These are phyloP conservation scores for Heteromormyrus szaboi DNA, from an alignment of 2,797 vertebrate genomes.

Conservation along the genomic window DNA sequence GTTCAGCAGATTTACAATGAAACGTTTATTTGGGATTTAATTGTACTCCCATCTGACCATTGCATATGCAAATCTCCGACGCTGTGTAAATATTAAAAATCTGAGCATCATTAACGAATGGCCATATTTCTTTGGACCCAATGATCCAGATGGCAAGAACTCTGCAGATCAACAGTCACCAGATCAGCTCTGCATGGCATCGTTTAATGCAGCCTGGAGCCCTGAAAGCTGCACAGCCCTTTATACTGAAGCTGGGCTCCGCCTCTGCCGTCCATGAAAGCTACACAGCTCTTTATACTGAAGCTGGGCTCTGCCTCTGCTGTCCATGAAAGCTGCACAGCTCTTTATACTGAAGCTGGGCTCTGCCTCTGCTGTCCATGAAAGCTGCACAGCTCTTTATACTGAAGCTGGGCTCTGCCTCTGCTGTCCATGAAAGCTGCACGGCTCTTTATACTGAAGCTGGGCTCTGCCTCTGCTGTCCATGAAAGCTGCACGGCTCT, in stretches of 20 bases:
- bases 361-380: conserved; percentile 8
- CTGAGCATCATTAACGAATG: conserved; percentile 16
- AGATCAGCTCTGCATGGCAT: conserved; percentile 31
- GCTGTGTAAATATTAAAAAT: conserved; percentile 37
- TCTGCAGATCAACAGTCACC: conserved; percentile 35
- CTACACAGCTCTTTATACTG: conserved; percentile 21
- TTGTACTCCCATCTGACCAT: conserved; percentile 46
- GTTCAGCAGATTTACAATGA: conserved; percentile 62
- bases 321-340: background rate
- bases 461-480: conserved; percentile 8
- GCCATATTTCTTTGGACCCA: conserved; percentile 26
- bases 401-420: conserved; percentile 22
- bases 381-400: conserved; percentile 24
- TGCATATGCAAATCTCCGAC: background rate
- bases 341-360: conserved; percentile 22
- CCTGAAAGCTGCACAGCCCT: conserved; percentile 23
- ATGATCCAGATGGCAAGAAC: conserved; percentile 37
- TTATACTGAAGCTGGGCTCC: conserved; percentile 23
- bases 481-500: conserved; percentile 23
- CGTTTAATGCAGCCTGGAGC: conserved; percentile 29
- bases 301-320: conserved; percentile 19
- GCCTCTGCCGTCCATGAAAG: background rate
- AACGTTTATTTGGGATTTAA: conserved; percentile 58
- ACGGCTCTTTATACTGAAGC: conserved; percentile 23
- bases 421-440: conserved; percentile 15